phyloP scores from a whole-genome alignment of 2,888 invertebrate species.

The Molanna angustata region DNA sequence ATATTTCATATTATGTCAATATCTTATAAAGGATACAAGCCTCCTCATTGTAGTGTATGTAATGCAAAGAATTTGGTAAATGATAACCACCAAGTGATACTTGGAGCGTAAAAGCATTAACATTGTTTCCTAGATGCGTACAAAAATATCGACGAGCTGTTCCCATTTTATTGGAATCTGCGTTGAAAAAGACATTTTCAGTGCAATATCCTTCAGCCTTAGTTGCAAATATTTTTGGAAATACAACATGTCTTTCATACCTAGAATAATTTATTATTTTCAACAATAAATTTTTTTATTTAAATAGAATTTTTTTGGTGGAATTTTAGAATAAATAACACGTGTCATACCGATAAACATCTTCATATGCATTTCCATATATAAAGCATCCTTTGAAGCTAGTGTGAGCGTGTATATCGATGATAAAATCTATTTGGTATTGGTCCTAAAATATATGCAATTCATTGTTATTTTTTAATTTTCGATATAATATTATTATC shows the following conservation, averaged over 20 bases:
- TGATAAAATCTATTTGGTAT: conserved; percentile 82
- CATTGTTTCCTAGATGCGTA: conserved; percentile 68
- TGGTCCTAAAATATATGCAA: too few relatives aligned
- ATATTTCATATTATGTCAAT: too few relatives aligned
- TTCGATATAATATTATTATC: too few relatives aligned
- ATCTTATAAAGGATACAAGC: conserved; percentile 79
- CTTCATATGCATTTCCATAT: conserved; percentile 91
- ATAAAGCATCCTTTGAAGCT: conserved; percentile 92
- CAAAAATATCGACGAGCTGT: conserved; percentile 83
- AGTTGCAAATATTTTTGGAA: conserved; percentile 86
- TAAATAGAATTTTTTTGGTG: too few relatives aligned
- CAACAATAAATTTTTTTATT: too few relatives aligned
- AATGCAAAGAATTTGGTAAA: conserved; percentile 63
- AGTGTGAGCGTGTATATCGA: conserved; percentile 93
- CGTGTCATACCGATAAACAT: conserved; percentile 71
- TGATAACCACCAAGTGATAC: conserved; percentile 90
- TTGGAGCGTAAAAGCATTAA: conserved; percentile 86
- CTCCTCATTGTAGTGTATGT: conserved; percentile 89
- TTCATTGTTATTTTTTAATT: too few relatives aligned
- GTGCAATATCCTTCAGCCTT: conserved; percentile 87
- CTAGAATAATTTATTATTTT: too few relatives aligned
- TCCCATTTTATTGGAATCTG: conserved; percentile 81
- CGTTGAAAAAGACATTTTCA: conserved; percentile 88
- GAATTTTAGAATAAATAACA: too few relatives aligned
- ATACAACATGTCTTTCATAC: conserved; percentile 91